Evolutionary conservation across 2,113 vertebrate genomes (phyloP), one percentile per base, ranked within the genome.

Genomic region (Colaptes auratus): DNA sequence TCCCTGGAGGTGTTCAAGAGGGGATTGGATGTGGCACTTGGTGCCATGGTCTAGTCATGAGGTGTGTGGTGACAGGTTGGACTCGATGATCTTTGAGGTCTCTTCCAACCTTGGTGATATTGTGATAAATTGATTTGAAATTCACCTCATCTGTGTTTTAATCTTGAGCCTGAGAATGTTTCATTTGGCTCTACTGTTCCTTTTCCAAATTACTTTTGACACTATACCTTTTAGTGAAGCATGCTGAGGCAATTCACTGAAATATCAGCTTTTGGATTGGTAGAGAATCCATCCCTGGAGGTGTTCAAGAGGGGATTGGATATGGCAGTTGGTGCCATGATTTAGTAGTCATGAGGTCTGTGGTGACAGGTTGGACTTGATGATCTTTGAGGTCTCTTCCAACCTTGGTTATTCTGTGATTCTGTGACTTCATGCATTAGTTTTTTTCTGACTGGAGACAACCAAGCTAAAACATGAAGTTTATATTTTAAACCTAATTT

Each of bases 111-210:
- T n/a, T n/a, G n/a, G n/a, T n/a, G n/a, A n/a, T n/a, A n/a, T n/a
- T n/a, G n/a, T n/a, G n/a, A n/a, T n/a, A n/a, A n/a, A n/a, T 73
- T 84, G 42, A 77, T 83, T 91, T 90, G 70, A 94, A 95, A 75
- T 74, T 88, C 59, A 90, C 36, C 20, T 77, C 46, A 92, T 72
- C 58, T 78, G 27, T 23, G 27, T 52, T 89, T 84, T 63, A 78
- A 82, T 35, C 17, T 73, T 56, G 35, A 77, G 21, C n/a, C 10
- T 60, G 20, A 53, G 36, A 74, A 63, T 12, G 36, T 55, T 58
- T 87, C 39, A 59, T 79, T 82, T 90, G 56, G 5, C 25, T 61
- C 35, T 86, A 44, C n/a, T 90, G 9, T 69, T 93, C 35, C 46
- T 85, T 85, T 66, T 82, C 35, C 48, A 39, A 72, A 14, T 86